Base-by-base conservation (phyloP, 2,797 vertebrate genomes). In the Orestias chungarensis region DNA sequence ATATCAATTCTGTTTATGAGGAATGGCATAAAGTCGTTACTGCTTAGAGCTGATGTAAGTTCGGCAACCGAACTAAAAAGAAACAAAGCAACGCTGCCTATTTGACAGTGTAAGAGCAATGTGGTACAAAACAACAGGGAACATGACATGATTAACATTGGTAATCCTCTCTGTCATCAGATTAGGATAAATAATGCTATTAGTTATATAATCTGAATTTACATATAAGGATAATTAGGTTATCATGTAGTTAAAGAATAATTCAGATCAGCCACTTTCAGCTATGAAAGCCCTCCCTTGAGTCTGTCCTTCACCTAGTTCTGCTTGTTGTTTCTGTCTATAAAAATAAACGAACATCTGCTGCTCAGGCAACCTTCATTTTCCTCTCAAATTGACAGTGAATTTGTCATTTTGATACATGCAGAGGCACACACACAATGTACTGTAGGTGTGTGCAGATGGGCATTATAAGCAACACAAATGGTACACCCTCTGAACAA, bases 241-340 rank as follows among this genome's bases (percentile, higher is more conserved):
- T 76, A 85, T 89, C 84, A 84, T 82, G 86, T 90, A 92, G 87
- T 92, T 89, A 82, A 89, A 86, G 49, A 67, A 84, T 89, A 85
- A 87, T 76, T 79, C 81, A 76, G 31, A 79, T 81, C 27, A 11
- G 79, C 59, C 46, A 64, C n/a, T 68, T 65, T 70, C 74, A 72
- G 85, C 80, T 84, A 86, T 85, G 73, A 69, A 74, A 66, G 38
- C 20, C 69, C 64, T 86, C 57, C 80, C 82, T 81, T 74, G 72
- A 80, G 73, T 82, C 71, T 68, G 85, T 79, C 86, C 79, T 89
- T 90, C 84, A 86, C 84, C 80, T 82, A 81, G 77, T 1, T 78
- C 18, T 23, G 76, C 79, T 77, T 49, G 25, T 54, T 11, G 49
- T 47, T 14, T 61, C 74, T 55, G 73, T 61, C 76, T 69, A 85